Evolutionary conservation across 2,888 invertebrate genomes (phyloP).

Genomic region (Torymus texanus): DNA sequence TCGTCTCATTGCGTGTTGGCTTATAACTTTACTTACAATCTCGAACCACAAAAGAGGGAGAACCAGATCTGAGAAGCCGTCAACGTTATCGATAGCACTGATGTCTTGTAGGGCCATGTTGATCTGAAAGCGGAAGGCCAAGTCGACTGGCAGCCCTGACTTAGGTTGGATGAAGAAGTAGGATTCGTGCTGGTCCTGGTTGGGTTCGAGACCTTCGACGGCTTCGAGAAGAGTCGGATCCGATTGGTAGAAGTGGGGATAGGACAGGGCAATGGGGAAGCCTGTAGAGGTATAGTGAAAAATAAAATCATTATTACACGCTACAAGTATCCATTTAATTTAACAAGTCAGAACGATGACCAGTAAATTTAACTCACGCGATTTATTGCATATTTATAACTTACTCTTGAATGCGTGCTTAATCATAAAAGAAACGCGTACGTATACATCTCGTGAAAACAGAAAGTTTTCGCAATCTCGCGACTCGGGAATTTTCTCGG

Average conservation of each 20-base stretch:
- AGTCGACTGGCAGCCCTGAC: conserved; percentile 86
- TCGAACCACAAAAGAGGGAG: conserved; percentile 92
- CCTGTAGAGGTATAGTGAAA: conserved; percentile 73
- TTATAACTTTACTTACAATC: conserved; percentile 82
- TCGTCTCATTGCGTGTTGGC: no score
- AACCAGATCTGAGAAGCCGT: conserved; percentile 83
- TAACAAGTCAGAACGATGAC: no score
- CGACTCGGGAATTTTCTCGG: no score
- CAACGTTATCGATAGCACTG: conserved; percentile 80
- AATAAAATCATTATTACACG: background rate
- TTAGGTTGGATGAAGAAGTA: conserved; percentile 87
- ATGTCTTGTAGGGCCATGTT: conserved; percentile 88
- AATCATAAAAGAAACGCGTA: no score
- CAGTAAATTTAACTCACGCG: no score
- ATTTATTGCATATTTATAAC: no score
- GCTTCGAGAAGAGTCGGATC: conserved; percentile 81
- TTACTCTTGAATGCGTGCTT: no score
- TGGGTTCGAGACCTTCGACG: conserved; percentile 82
- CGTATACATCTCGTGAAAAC: no score
- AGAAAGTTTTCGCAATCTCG: no score
- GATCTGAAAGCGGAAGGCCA: conserved; percentile 89
- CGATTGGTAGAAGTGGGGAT: conserved; percentile 89
- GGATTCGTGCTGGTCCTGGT: conserved; percentile 80
- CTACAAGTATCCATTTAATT: no score
- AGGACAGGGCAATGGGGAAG: conserved; percentile 91